A percentile compares a stretch with the other conserved stretches of the same genome.
Evolutionary conservation across 1,140 invertebrate genomes (phyloP).

Genomic region (Trialeurodes vaporariorum): DNA sequence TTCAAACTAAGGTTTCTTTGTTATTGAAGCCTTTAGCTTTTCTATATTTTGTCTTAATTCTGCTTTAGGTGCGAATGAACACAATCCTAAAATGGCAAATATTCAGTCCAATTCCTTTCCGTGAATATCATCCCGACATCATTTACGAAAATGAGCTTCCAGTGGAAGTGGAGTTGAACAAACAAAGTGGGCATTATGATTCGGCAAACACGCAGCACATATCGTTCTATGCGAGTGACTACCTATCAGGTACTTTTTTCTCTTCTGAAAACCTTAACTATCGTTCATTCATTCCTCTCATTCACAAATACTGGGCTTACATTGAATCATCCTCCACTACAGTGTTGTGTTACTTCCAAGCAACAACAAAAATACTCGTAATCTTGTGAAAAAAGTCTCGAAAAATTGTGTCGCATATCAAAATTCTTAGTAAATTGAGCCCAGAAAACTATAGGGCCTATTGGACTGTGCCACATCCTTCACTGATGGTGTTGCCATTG

Average conservation of each 20-base stretch:
- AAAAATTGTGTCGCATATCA: no score
- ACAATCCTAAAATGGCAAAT: constrained; percentile 68
- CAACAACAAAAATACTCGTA: no score
- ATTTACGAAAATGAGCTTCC: constrained; percentile 38
- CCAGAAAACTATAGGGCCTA: no score
- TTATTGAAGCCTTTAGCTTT: not conserved
- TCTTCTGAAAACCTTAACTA: not conserved
- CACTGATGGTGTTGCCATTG: no score
- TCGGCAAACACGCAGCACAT: constrained; percentile 53
- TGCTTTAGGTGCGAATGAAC: constrained; percentile 63
- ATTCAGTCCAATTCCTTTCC: constrained; percentile 70
- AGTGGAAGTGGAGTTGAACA: constrained; percentile 54
- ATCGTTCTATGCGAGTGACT: constrained; percentile 73
- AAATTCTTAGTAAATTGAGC: no score
- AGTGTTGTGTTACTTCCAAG: no score
- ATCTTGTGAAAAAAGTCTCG: no score
- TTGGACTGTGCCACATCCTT: no score
- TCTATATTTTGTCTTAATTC: constrained; percentile 26
- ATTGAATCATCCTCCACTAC: no score
- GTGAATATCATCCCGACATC: constrained; percentile 55
- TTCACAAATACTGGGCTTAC: no score
- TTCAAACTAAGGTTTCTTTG: no score
- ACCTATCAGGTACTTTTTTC: constrained; percentile 46
- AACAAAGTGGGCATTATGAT: constrained; percentile 72
- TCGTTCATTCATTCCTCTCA: constrained; percentile 3